Base-by-base conservation (phyloP, 2,797 vertebrate species). In the Fringilla coelebs region DNA sequence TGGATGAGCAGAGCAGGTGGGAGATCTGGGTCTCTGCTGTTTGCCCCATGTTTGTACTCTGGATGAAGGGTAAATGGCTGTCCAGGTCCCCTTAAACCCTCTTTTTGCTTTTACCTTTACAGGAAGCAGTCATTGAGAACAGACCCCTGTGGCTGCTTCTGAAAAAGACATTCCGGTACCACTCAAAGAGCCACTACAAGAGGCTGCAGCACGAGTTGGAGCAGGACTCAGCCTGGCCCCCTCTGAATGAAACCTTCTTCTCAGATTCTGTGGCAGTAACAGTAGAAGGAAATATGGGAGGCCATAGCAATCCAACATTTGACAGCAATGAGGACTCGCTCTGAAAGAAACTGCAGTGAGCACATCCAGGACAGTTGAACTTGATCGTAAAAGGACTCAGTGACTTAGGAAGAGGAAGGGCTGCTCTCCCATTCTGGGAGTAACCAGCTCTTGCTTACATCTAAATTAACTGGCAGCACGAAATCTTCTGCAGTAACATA, bases 111-210 rank as follows among this genome's bases (percentile, higher is more conserved):
- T 96, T 96, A 52, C 48, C 93, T 95, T 97, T 89, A 4, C 93
- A 98, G 98, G 97, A 98, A 73, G 85, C 81, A 26, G 38, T 98
- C 36, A 97, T 98, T 13, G 98, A 98, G 96, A 98, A 98, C 61
- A 92, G 97, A 81, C 13, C 87, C 9, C 93, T 98, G 36, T 98
- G 98, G 98, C 61, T 92, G 51, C 26, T 75, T 57, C 88, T 98
- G 89, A 98, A 98, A 92, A 97, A 79, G 34, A 84, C 90, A 21
- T 96, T 97, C 43, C 85, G 4, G 43, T 97, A 98, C 86, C 94
- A 80, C 18, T 98, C 98, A 8, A 97, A 96, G 83, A 98, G 97
- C 85, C 95, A 94, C 45, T 98, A 98, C 95, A 98, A 97, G 84
- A 93, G 91, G 88, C 97, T 98, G 93, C 96, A 97, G 83, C 93